Percentiles rank a stretch among this genome's conserved stretches.
phyloP scores from a whole-genome alignment of 1,140 invertebrate genomes.

The Adelges cooleyi region DNA sequence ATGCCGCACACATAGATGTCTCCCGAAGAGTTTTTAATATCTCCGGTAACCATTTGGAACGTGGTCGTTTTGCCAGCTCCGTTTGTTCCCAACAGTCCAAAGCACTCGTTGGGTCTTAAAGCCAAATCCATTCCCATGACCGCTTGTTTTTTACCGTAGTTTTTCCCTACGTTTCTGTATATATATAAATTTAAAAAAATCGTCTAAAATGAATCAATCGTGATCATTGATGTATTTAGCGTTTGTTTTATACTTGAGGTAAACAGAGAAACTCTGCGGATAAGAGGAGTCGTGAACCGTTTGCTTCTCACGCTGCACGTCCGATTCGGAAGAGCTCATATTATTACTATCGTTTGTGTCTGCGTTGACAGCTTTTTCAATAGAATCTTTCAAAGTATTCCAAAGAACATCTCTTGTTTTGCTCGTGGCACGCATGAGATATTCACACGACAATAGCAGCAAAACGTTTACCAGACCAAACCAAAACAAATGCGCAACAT shows the following conservation, averaged over 20 bases:
- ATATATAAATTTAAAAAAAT: not conserved
- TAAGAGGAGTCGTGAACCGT: not conserved
- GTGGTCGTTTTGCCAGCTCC: conserved; percentile 73
- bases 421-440: not conserved
- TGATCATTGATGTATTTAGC: too few species aligned
- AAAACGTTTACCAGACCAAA: conserved; percentile 10
- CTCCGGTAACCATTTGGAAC: conserved; percentile 78
- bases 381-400: not conserved
- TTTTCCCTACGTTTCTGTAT: conserved; percentile 25
- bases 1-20: conserved; percentile 28
- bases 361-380: not conserved
- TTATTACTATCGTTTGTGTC: conserved; percentile 2
- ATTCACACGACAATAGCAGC: conserved; percentile 15
- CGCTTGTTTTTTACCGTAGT: conserved; percentile 22
- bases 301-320: conserved; percentile 5
- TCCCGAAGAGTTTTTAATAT: conserved; percentile 23
- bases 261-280: conserved; percentile 6
- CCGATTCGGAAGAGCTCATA: conserved; percentile 11
- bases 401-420: not conserved
- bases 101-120: conserved; percentile 56
- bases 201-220: too few species aligned
- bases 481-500: conserved; percentile 33
- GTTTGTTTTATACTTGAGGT: not conserved
- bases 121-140: conserved; percentile 29
- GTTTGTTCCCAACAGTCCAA: conserved; percentile 77